These are phyloP conservation scores for Oophaga sylvatica DNA, from an alignment of 2,797 vertebrate species.

Conservation along the genomic window DNA sequence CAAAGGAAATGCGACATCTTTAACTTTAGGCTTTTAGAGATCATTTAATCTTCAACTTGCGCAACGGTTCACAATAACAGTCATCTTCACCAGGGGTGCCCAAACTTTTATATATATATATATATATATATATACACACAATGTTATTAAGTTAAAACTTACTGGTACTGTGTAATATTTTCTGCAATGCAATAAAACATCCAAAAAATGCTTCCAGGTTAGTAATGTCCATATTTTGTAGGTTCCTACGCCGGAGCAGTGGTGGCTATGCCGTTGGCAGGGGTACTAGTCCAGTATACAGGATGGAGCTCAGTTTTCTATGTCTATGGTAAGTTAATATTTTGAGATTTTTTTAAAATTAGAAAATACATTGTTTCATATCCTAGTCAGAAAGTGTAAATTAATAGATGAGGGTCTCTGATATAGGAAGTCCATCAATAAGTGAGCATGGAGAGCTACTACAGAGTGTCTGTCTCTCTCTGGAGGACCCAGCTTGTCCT, in stretches of 20 bases:
- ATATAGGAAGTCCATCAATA: background rate
- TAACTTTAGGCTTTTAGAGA: too few species aligned
- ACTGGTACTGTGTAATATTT: background rate
- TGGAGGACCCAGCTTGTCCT: background rate
- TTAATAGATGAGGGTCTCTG: background rate
- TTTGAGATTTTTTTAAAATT: too few species aligned
- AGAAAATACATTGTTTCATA: background rate
- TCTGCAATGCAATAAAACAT: background rate
- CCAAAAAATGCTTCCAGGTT: background rate
- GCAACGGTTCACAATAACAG: too few species aligned
- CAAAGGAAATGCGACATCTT: too few species aligned
- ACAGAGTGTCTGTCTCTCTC: background rate
- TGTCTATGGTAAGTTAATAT: constrained; percentile 83
- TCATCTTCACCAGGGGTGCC: too few species aligned
- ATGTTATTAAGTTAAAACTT: background rate
- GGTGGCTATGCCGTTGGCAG: constrained; percentile 92
- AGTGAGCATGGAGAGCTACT: background rate
- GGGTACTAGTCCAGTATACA: constrained; percentile 89
- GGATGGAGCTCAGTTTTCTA: constrained; percentile 96
- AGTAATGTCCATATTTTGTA: constrained; percentile 59
- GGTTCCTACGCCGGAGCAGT: constrained; percentile 92
- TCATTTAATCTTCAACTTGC: too few species aligned
- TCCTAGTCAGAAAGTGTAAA: background rate
- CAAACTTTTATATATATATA: too few species aligned
- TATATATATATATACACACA: too few species aligned